These are phyloP conservation scores for Spheniscus mendiculus DNA, from an alignment of 2,113 vertebrate species.

Conservation along the genomic window DNA sequence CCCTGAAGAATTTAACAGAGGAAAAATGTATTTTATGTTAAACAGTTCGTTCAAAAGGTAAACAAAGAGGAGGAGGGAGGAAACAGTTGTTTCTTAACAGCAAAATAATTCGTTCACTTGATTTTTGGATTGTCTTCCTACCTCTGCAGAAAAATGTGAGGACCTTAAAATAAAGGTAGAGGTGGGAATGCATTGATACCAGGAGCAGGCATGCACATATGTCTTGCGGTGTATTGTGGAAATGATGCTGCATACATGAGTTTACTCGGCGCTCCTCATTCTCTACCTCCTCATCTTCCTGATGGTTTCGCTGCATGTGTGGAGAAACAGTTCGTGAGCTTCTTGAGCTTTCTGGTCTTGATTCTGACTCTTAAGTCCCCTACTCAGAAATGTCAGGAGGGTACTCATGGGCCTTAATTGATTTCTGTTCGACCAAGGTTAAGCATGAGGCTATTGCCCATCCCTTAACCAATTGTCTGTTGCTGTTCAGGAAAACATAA, in stretches of 20 bases:
- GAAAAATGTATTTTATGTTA: conserved; percentile 15
- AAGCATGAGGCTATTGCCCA: not conserved
- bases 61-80: not conserved
- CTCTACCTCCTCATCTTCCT: not conserved
- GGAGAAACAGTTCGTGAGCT: not conserved
- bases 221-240: not conserved
- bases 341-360: not conserved
- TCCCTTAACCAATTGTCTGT: not conserved
- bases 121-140: not conserved
- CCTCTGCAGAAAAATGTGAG: not conserved
- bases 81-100: not conserved
- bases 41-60: not conserved
- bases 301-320: not conserved
- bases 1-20: not conserved
- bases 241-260: not conserved
- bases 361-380: not conserved
- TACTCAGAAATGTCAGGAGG: not conserved
- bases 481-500: not conserved
- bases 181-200: not conserved
- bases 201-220: not conserved
- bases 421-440: not conserved
- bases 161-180: not conserved
- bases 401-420: not conserved
- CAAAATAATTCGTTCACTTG: not conserved
- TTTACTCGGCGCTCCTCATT: not conserved